phyloP scores from a whole-genome alignment of 2,113 vertebrate genomes.

The Rhinichthys klamathensis region DNA sequence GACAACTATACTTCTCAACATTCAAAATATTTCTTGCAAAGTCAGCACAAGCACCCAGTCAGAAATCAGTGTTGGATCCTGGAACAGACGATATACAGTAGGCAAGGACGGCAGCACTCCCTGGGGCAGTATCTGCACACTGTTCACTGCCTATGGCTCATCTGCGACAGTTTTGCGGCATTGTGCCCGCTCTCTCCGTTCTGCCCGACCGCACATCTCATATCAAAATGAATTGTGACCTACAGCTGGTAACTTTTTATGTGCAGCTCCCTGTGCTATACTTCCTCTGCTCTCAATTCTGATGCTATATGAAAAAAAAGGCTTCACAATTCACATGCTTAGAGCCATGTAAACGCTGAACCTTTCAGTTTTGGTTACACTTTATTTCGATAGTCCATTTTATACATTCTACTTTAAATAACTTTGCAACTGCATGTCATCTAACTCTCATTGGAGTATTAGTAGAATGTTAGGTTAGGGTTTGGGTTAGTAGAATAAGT shows the following conservation, averaged over 20 bases:
- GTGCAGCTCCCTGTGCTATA: not conserved
- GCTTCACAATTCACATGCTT: not conserved
- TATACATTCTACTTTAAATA: not conserved
- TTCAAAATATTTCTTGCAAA: not conserved
- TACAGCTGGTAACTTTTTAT: not conserved
- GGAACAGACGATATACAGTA: not conserved
- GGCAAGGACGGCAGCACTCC: not conserved
- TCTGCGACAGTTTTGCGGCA: conserved; percentile 14
- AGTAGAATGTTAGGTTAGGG: too few relatives aligned
- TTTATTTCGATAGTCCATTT: not conserved
- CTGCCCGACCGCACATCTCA: not conserved
- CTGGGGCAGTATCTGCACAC: not conserved
- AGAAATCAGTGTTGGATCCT: not conserved
- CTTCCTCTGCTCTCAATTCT: not conserved
- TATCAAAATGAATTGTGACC: conserved; percentile 23
- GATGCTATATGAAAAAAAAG: not conserved
- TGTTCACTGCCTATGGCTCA: conserved; percentile 20
- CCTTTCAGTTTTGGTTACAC: not conserved
- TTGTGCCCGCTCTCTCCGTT: conserved; percentile 6
- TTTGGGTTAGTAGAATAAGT: too few relatives aligned
- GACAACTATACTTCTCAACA: not conserved
- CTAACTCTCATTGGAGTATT: not conserved
- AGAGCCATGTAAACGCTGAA: not conserved
- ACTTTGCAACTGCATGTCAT: not conserved
- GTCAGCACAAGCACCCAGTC: not conserved